Evolutionary conservation across 2,113 vertebrate genomes (phyloP), one percentile per base, ranked within the genome.

Genomic region (Lagopus muta): DNA sequence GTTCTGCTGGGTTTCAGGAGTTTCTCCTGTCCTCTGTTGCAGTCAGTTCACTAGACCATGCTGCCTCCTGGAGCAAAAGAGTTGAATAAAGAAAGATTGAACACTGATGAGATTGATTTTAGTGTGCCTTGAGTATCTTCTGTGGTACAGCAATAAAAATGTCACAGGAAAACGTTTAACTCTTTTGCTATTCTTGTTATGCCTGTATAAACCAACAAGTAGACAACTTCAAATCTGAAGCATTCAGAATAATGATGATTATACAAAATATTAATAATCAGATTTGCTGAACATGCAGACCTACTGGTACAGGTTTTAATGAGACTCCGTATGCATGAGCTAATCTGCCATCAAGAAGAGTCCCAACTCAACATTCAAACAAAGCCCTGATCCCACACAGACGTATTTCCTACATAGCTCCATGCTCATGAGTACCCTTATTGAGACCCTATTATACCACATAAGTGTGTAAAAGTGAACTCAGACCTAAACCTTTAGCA

Each of bases 51-150:
- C 92, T 94, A 92, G 70, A 90, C 74, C 95, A 90, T 89, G 91
- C 96, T 95, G 94, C 95, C 95, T 96, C 94, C 95, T 92, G 92
- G 90, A 96, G 95, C 95, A 94, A 90, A 93, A 82, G 22, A 72
- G 76, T 80, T 86, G 86, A 95, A 96, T 11, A 90, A 52, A 38
- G 90, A 86, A 61, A 78, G 77, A 90, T 15, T 28, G 52, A 92
- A 55, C 34, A 43, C 21, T 7, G 42, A 38, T 65, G 71, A 88
- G 19, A 70, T 21, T 17, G 17, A n/a, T 58, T 58, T n/a, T n/a
- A n/a, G 43, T 47, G 47, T 3, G 12, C 42, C 13, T 81, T 55
- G 34, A 75, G 20, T 65, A 61, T 32, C 34, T 62, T 75, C 58
- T n/a, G 12, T 66, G 62, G 57, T 48, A 65, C 6, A 72, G 27